These are phyloP conservation scores for Chesias legatella DNA, from an alignment of 2,888 invertebrate genomes.

Conservation along the genomic window DNA sequence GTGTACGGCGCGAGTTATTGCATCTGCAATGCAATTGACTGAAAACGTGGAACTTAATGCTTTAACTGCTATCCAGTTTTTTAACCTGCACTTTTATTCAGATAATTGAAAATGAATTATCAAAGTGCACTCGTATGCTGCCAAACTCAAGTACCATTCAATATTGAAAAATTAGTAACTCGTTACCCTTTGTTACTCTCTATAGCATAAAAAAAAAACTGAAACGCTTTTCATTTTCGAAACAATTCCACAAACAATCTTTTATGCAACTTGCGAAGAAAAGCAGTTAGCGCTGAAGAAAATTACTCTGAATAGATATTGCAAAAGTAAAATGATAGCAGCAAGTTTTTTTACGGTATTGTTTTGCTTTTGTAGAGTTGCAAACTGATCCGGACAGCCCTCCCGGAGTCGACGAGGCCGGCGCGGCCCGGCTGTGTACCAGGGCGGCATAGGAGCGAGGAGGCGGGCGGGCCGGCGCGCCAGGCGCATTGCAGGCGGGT, in stretches of 20 bases:
- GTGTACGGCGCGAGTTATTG: constrained; percentile 13
- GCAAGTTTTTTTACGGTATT: constrained; percentile 6
- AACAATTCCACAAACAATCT: too few relatives aligned
- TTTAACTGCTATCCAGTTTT: too few relatives aligned
- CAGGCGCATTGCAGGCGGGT: constrained; percentile 79
- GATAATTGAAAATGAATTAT: too few relatives aligned
- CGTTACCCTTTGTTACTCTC: too few relatives aligned
- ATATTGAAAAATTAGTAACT: too few relatives aligned
- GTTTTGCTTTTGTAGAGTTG: constrained; percentile 4
- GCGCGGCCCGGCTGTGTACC: constrained; percentile 41
- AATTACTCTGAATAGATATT: constrained; percentile 4
- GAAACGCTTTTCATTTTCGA: too few relatives aligned
- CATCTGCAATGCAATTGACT: constrained; percentile 14
- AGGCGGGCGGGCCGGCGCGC: constrained; percentile 36
- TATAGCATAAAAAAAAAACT: too few relatives aligned
- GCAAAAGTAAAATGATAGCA: background rate
- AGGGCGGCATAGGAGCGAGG: constrained; percentile 51
- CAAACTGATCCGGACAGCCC: constrained; percentile 9
- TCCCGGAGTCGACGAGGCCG: constrained; percentile 13
- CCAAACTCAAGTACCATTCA: too few relatives aligned
- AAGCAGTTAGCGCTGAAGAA: constrained; percentile 5
- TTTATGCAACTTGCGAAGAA: constrained; percentile 1
- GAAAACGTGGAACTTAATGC: too few relatives aligned
- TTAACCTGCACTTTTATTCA: too few relatives aligned
- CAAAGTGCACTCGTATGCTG: too few relatives aligned